Percentiles rank a stretch among this genome's conserved stretches.
These are phyloP conservation scores for Chesias legatella DNA, from an alignment of 2,888 invertebrate genomes.

Conservation along the genomic window DNA sequence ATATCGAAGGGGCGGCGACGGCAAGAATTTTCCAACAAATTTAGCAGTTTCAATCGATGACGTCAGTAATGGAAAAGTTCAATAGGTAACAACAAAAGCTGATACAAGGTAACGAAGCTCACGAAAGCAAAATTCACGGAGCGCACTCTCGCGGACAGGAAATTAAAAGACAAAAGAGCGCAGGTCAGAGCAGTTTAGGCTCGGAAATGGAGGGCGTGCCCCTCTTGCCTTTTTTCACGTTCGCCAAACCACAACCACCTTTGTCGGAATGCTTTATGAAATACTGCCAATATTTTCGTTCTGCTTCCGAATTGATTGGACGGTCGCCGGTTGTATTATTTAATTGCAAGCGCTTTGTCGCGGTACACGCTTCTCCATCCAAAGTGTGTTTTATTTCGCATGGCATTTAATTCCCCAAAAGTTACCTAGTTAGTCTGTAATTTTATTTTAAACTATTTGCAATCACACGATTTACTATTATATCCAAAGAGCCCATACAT, in stretches of 20 bases:
- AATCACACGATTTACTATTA: not conserved
- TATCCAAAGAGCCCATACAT: constrained; percentile 1
- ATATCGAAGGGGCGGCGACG: constrained; percentile 46
- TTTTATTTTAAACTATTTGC: not conserved
- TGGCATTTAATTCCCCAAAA: too few species aligned
- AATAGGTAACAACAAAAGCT: constrained; percentile 74
- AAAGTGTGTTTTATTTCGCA: too few species aligned
- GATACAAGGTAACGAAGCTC: constrained; percentile 77
- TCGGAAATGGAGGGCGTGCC: constrained; percentile 71
- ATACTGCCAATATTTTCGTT: constrained; percentile 22
- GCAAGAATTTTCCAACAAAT: constrained; percentile 68
- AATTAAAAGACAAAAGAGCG: constrained; percentile 79
- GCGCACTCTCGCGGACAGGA: constrained; percentile 71
- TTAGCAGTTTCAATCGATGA: constrained; percentile 74
- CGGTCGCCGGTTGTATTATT: constrained; percentile 5
- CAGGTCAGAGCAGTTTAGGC: constrained; percentile 66
- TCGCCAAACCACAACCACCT: constrained; percentile 50
- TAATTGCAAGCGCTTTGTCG: constrained; percentile 5
- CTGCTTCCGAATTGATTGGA: constrained; percentile 16
- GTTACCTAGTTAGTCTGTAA: not conserved
- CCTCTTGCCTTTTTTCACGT: constrained; percentile 52
- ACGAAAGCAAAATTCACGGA: constrained; percentile 74
- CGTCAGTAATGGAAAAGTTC: constrained; percentile 76
- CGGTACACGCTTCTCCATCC: not conserved
- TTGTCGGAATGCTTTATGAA: constrained; percentile 38